Base-by-base conservation (phyloP, 2,113 vertebrate genomes). In the Tachuris rubrigastra region DNA sequence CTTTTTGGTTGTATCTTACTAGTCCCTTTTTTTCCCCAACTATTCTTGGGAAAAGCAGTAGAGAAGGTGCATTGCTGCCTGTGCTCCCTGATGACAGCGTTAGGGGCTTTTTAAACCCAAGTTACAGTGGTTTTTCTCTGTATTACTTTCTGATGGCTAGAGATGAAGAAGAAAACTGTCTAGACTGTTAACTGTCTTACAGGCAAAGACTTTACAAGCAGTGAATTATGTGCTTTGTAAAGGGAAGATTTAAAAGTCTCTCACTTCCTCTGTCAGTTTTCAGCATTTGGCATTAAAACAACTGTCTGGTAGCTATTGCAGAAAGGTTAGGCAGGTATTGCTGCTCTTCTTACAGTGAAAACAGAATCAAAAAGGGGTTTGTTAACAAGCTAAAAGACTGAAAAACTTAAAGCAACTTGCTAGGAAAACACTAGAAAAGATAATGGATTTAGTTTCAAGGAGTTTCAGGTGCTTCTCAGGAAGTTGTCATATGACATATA, bases 21-120 rank as follows among this genome's bases (percentile, higher is more conserved):
- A 5, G 1, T 39, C 33, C 49, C 17, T 30, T n/a, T 33, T 44
- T 11, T 2, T 2, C 20, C 23, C 28, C 25, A 27, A 0, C 1
- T 31, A 2, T 28, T 41, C 22, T 20, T 55, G 47, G 21, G 14
- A 49, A 69, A 62, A 65, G 47, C 17, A 49, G 13, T 22, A 12
- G 28, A 68, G 72, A 59, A 56, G 39, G 28, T 46, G 39, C 22
- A 1, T 33, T 41, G 25, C 27, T 90, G 23, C 37, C 44, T 24
- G 28, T 37, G 22, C 63, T 74, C 27, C 33, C n/a, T 42, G 15
- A 27, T 66, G 62, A 44, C 41, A 37, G 46, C 4, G 9, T 23
- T 42, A 63, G 8, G 7, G 9, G 12, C 24, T 69, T 84, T 84
- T 86, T 1, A 88, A 67, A 75, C 23, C 14, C 33, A 35, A 46